Evolutionary conservation across 2,113 vertebrate genomes (phyloP).

Genomic region (Gopherus flavomarginatus): DNA sequence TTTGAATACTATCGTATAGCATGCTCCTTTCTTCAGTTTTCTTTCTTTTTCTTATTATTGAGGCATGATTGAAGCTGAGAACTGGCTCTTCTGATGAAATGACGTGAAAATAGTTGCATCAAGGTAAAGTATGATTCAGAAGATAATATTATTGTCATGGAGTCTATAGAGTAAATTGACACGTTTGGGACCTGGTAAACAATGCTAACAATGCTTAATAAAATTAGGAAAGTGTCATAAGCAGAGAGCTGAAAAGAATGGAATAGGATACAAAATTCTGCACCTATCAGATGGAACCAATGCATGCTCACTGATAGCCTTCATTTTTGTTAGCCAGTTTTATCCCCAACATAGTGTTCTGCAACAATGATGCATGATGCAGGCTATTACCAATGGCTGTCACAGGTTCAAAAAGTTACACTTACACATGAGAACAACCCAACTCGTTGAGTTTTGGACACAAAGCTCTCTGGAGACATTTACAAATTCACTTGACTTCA

Average conservation of each 20-base stretch:
- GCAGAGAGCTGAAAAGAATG: not conserved
- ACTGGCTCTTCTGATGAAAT: not conserved
- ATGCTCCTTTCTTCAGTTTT: not conserved
- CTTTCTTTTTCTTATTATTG: not conserved
- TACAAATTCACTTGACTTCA: not conserved
- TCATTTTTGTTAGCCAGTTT: not conserved
- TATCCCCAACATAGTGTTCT: not conserved
- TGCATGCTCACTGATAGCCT: not conserved
- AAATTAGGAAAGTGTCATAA: not conserved
- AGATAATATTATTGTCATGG: not conserved
- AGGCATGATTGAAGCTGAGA: not conserved
- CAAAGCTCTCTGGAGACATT: not conserved
- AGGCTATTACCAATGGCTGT: not conserved
- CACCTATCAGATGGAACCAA: not conserved
- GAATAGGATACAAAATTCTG: not conserved
- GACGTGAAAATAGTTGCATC: not conserved
- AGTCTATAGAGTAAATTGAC: not conserved
- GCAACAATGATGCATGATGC: not conserved
- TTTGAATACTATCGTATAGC: not conserved
- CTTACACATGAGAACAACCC: not conserved
- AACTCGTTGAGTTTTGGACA: not conserved
- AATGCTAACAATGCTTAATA: not conserved
- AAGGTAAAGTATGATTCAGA: not conserved
- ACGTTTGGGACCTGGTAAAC: not conserved
- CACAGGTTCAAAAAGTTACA: not conserved